A percentile compares a stretch with the other conserved stretches of the same genome.
Conservation (phyloP, 2,888 invertebrate genomes). For the Byasa hedistus region DNA sequence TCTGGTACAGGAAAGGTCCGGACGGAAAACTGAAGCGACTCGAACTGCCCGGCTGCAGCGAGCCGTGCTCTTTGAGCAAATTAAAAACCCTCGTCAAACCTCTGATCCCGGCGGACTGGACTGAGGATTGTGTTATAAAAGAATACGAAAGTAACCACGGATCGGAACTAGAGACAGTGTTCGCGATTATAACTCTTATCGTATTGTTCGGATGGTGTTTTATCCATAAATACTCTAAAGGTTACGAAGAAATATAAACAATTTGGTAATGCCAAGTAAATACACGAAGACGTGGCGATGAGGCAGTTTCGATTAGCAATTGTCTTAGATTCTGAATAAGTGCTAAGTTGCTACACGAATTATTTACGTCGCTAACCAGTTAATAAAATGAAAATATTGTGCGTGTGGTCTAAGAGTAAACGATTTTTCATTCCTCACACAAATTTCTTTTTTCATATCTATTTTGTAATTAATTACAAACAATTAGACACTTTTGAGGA, state of each 20-base stretch:
- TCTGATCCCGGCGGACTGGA: conserved; percentile 31
- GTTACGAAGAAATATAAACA: conserved; percentile 8
- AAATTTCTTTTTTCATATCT: no score
- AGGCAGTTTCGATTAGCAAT: no score
- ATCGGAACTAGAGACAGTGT: conserved; percentile 4
- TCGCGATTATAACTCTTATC: conserved; percentile 7
- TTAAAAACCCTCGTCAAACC: conserved; percentile 21
- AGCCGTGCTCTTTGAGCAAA: conserved; percentile 25
- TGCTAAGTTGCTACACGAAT: no score
- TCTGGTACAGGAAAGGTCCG: conserved; percentile 30
- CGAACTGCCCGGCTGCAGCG: conserved; percentile 23
- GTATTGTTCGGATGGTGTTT: conserved; percentile 14
- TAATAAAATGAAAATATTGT: no score
- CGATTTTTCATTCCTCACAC: no score
- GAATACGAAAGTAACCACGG: not conserved
- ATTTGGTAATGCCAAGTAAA: not conserved
- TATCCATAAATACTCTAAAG: conserved; percentile 9
- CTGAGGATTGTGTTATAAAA: conserved; percentile 20
- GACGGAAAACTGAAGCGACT: conserved; percentile 16
- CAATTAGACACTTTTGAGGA: no score
- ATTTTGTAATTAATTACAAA: no score
- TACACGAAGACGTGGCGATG: not conserved
- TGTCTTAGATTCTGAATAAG: no score
- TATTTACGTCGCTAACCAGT: no score
- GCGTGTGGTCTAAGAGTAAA: no score